Percentiles rank a stretch among this genome's conserved stretches.
These are phyloP conservation scores for Andrena minutula DNA, from an alignment of 2,888 invertebrate genomes.

Conservation along the genomic window DNA sequence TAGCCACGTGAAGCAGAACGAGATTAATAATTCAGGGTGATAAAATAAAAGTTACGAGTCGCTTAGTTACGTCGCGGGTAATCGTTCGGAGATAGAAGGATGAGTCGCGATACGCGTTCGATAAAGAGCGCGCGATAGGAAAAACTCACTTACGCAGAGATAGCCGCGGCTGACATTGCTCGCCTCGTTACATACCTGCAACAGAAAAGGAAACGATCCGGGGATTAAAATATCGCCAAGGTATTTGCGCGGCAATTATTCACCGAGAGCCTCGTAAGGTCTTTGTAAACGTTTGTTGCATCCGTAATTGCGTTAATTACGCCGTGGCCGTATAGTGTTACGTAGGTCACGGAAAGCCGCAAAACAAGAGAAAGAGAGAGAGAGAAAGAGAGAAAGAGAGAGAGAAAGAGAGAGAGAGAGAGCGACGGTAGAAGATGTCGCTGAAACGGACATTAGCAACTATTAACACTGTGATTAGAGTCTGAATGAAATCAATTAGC, in stretches of 20 bases:
- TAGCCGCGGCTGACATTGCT: conserved; percentile 6
- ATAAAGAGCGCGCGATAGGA: conserved; percentile 12
- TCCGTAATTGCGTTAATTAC: conserved; percentile 59
- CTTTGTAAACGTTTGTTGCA: conserved; percentile 49
- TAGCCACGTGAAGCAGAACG: too few relatives aligned
- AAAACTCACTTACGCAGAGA: conserved; percentile 33
- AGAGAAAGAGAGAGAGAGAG: too few relatives aligned
- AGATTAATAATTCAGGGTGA: too few relatives aligned
- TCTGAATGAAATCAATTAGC: too few relatives aligned
- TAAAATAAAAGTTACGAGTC: too few relatives aligned
- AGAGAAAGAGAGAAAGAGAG: too few relatives aligned
- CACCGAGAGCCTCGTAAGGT: conserved; percentile 41
- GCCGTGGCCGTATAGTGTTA: conserved; percentile 38
- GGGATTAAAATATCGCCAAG: conserved; percentile 10
- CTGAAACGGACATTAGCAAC: not conserved
- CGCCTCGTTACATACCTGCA: conserved; percentile 59
- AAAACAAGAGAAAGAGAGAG: conserved; percentile 27
- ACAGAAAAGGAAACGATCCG: conserved; percentile 39
- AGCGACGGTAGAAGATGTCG: too few relatives aligned
- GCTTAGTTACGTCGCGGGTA: too few relatives aligned
- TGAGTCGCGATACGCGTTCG: not conserved
- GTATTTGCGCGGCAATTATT: conserved; percentile 32
- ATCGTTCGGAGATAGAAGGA: not conserved
- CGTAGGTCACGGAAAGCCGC: conserved; percentile 32
- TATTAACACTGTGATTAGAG: not conserved